Evolutionary conservation across 2,113 vertebrate species (phyloP), one percentile per base, ranked within the genome.

Genomic region (Lophochroa leadbeateri): DNA sequence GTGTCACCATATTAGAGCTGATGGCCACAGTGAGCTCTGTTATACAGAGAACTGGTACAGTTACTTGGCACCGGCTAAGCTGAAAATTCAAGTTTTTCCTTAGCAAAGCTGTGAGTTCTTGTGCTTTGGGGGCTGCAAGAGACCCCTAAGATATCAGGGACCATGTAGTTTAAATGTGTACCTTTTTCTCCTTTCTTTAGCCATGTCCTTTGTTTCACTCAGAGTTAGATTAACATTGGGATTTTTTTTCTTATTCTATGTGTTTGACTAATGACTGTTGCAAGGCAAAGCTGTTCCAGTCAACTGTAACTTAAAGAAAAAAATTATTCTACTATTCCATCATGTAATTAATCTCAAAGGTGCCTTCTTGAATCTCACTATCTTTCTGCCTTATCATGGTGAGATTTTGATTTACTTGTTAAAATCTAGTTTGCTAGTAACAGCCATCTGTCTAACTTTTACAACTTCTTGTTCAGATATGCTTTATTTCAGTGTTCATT

Each of bases 401-500:
- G 31, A 95, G 58, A 67, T 67, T 92, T 92, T 75, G 29, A 75
- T 81, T 92, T 39, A 49, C 24, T 39, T 61, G 46, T 83, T 82
- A 95, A 94, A 97, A 94, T 90, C 44, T 19, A 82, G 68, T 85
- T 74, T 87, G 78, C 27, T 53, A 39, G 46, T 78, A 97, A 91
- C 78, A 88, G 33, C 27, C 46, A 43, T 84, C 79, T 86, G n/a
- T 82, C 44, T 77, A 77, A 68, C 55, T 90, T 76, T 96, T 91
- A 91, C 67, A 84, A 78, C 77, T 94, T 86, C 93, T 88, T 86
- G 63, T 81, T 90, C 95, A 94, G 90, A 95, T 85, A 78, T 77
- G 64, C 72, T 96, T 96, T 93, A 64, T 92, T 97, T 91, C 92
- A 91, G 49, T 79, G 50, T 20, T 86, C 71, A 69, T 85, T 94